Evolutionary conservation across 2,888 invertebrate genomes (phyloP).

Genomic region (Luperina testacea): DNA sequence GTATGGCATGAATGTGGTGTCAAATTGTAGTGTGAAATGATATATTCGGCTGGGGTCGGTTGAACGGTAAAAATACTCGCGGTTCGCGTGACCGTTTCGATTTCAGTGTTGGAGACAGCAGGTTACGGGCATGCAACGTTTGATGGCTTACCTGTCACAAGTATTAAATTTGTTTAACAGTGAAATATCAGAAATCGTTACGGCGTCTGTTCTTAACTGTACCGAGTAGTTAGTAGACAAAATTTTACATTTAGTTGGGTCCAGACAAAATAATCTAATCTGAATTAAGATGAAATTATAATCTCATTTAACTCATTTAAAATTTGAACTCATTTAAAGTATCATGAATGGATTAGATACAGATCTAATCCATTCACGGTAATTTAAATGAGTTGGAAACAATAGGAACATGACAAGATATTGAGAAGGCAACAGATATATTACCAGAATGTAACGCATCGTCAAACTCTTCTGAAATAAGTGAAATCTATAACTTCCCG

Average conservation of each 20-base stretch:
- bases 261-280: background rate
- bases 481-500: background rate
- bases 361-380: too few species aligned
- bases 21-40: slow-evolving; percentile 87
- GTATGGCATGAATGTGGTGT: slow-evolving; percentile 79
- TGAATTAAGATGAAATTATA: background rate
- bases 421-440: background rate
- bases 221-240: background rate
- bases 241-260: background rate
- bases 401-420: background rate
- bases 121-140: slow-evolving; percentile 78
- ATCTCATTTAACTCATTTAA: too few species aligned
- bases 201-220: slow-evolving; percentile 25
- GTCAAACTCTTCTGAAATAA: background rate
- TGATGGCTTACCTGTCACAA: slow-evolving; percentile 79
- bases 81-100: slow-evolving; percentile 82
- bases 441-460: too few species aligned
- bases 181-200: slow-evolving; percentile 68
- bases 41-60: slow-evolving; percentile 78
- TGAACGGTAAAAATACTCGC: slow-evolving; percentile 72
- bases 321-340: too few species aligned
- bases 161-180: slow-evolving; percentile 79
- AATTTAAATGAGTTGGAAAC: background rate
- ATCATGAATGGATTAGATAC: too few species aligned
- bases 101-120: slow-evolving; percentile 75